Percentiles rank a stretch among this genome's conserved stretches.
Conservation (phyloP, 2,113 vertebrate genomes). For the Euleptes europaea region DNA sequence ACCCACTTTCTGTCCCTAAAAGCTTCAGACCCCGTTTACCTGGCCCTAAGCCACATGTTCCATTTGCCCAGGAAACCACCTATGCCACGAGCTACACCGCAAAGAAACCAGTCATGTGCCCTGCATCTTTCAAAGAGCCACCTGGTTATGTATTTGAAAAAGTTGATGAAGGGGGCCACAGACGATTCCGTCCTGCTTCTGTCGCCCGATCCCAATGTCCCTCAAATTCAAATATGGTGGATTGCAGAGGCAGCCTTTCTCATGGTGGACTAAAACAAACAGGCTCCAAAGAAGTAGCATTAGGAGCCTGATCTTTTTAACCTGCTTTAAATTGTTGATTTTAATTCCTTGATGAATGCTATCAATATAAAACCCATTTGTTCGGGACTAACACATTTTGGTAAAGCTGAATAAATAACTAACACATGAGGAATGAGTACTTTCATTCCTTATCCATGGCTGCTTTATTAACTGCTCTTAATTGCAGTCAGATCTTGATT, state of each 20-base stretch:
- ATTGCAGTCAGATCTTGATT: too few species aligned
- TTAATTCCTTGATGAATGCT: constrained; percentile 38
- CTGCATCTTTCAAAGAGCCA: constrained; percentile 58
- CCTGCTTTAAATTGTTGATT: constrained; percentile 29
- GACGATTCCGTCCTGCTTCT: constrained; percentile 48
- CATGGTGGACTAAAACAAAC: neutral
- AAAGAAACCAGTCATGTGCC: constrained; percentile 47
- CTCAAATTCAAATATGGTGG: neutral
- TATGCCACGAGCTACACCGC: constrained; percentile 57
- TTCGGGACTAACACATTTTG: neutral
- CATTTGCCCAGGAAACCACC: constrained; percentile 48
- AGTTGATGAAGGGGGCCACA: constrained; percentile 54
- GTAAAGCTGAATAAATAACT: constrained; percentile 41
- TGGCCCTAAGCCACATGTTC: neutral
- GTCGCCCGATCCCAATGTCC: neutral
- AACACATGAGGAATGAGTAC: constrained; percentile 38
- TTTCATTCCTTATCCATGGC: neutral
- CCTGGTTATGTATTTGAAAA: constrained; percentile 53
- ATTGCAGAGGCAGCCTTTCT: constrained; percentile 2
- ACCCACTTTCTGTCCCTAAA: constrained; percentile 15
- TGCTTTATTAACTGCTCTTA: neutral
- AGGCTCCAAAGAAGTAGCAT: constrained; percentile 35
- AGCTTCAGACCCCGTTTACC: constrained; percentile 55
- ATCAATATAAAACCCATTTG: constrained; percentile 7
- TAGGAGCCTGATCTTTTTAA: constrained; percentile 37